Conservation (phyloP, 2,797 vertebrate genomes). For the Halcyon badia region DNA sequence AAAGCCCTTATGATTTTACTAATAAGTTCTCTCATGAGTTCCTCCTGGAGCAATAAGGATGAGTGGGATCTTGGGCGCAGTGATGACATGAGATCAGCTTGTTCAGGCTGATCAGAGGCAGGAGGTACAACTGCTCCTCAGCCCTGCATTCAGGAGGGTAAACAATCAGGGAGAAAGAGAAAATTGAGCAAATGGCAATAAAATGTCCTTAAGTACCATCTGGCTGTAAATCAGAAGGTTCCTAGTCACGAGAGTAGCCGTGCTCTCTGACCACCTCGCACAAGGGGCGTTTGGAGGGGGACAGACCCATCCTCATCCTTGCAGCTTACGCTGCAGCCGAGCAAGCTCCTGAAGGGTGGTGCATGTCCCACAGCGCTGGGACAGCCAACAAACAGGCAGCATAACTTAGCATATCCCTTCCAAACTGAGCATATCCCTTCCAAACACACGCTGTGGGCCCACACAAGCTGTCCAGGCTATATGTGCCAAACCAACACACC, state of each 20-base stretch:
- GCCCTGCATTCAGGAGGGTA: fast-evolving
- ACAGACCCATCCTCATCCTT: background rate
- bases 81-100: background rate
- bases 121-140: background rate
- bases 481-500: background rate
- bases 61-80: background rate
- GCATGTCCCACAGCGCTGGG: fast-evolving
- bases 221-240: background rate
- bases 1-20: background rate
- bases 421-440: background rate
- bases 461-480: background rate
- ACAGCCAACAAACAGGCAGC: background rate
- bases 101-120: background rate
- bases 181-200: background rate
- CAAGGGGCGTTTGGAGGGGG: fast-evolving
- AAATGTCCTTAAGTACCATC: background rate
- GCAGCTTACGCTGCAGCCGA: fast-evolving
- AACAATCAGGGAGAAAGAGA: background rate
- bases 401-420: background rate
- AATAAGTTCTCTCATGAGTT: background rate
- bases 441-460: fast-evolving
- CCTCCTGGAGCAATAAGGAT: background rate
- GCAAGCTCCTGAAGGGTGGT: background rate
- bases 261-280: background rate
- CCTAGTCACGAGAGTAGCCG: background rate